phyloP scores from a whole-genome alignment of 2,888 invertebrate species.

The Nysson spinosus region DNA sequence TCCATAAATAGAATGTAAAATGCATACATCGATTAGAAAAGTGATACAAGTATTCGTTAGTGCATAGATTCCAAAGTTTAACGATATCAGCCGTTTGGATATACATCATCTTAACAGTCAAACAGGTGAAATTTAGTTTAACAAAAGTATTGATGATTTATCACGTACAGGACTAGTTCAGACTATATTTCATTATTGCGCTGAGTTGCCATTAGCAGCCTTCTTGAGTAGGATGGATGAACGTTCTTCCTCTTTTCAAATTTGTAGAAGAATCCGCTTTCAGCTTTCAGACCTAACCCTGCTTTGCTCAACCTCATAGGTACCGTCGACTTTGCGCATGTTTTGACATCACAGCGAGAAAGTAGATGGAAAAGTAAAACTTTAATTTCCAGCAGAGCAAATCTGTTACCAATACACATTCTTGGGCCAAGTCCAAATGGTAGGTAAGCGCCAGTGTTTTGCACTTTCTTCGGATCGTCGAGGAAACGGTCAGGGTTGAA shows the following conservation, averaged over 20 bases:
- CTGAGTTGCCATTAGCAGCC: too few relatives aligned
- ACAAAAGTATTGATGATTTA: too few relatives aligned
- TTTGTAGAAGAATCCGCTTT: slow-evolving; percentile 63
- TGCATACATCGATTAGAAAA: too few relatives aligned
- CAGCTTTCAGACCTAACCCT: slow-evolving; percentile 36
- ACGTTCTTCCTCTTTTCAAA: slow-evolving; percentile 33
- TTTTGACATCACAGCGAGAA: slow-evolving; percentile 46
- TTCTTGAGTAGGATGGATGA: too few relatives aligned
- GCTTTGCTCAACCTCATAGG: slow-evolving; percentile 48
- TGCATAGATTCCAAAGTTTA: too few relatives aligned
- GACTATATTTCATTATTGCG: too few relatives aligned
- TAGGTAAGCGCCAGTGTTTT: slow-evolving; percentile 64
- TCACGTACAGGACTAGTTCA: too few relatives aligned
- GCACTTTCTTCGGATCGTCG: slow-evolving; percentile 49
- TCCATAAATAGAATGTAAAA: too few relatives aligned
- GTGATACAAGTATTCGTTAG: too few relatives aligned
- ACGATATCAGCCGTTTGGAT: too few relatives aligned
- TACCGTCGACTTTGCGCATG: slow-evolving; percentile 49
- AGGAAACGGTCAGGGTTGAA: slow-evolving; percentile 76
- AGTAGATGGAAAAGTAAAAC: slow-evolving; percentile 57
- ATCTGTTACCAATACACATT: slow-evolving; percentile 71
- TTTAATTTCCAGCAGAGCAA: slow-evolving; percentile 59
- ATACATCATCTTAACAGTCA: too few relatives aligned
- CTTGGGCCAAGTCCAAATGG: slow-evolving; percentile 75
- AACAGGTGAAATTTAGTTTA: too few relatives aligned